phyloP scores from a whole-genome alignment of 2,797 vertebrate species.

The Hylomyscus alleni region DNA sequence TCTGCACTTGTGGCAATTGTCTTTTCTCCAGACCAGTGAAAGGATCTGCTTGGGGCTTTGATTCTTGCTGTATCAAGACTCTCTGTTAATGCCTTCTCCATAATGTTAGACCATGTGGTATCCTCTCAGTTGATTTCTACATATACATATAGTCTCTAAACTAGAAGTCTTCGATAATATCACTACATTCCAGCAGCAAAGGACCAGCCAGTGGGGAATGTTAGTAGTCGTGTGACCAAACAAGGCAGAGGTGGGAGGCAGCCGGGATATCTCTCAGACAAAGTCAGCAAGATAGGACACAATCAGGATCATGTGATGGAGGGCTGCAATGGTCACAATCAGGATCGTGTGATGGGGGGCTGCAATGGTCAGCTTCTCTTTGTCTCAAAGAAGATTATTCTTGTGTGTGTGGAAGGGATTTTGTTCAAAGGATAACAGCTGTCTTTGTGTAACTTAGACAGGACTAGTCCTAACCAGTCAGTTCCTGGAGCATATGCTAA shows the following conservation, averaged over 20 bases:
- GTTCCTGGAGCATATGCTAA: background rate
- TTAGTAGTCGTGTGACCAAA: background rate
- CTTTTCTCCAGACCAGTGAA: background rate
- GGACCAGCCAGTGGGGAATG: background rate
- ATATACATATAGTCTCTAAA: constrained; percentile 35
- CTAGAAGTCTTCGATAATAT: background rate
- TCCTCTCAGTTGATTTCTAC: background rate
- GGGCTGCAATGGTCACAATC: background rate
- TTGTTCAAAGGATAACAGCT: background rate
- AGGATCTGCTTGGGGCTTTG: background rate
- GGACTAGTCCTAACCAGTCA: background rate
- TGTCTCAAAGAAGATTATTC: background rate
- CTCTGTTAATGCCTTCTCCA: background rate
- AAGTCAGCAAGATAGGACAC: background rate
- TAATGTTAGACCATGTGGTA: background rate
- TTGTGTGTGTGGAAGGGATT: background rate
- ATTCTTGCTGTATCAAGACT: background rate
- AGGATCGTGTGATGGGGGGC: fast-evolving
- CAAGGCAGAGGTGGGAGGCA: background rate
- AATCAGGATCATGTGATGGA: background rate
- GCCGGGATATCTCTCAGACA: background rate
- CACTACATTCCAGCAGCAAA: background rate
- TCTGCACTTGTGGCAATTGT: background rate
- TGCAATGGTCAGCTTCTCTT: background rate
- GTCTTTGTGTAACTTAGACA: constrained; percentile 33